These are phyloP conservation scores for Ceriagrion tenellum DNA, from an alignment of 2,888 invertebrate genomes.

Conservation along the genomic window DNA sequence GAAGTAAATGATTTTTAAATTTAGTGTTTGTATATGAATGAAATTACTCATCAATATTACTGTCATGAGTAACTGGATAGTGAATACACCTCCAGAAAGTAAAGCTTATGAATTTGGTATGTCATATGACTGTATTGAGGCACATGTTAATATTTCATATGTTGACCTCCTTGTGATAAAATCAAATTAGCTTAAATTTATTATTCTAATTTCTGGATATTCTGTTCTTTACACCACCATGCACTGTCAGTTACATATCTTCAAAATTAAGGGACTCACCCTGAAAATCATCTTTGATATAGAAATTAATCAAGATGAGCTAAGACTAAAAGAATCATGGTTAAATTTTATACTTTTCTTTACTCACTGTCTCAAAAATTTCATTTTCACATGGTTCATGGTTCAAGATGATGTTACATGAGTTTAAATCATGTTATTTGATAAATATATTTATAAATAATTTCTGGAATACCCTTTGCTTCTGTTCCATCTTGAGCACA, in stretches of 20 bases:
- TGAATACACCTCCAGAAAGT: no score
- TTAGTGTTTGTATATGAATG: no score
- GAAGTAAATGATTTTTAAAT: no score
- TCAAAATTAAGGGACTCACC: background rate
- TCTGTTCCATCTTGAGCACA: slow-evolving; percentile 51
- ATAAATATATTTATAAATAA: slow-evolving; percentile 65
- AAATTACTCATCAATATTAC: no score
- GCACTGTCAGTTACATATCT: background rate
- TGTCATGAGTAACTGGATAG: no score
- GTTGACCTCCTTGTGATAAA: no score
- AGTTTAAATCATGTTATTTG: slow-evolving; percentile 36
- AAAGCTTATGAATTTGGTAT: no score
- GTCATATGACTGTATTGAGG: no score
- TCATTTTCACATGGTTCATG: slow-evolving; percentile 58
- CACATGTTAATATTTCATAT: no score
- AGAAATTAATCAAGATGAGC: background rate
- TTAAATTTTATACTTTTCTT: slow-evolving; percentile 48
- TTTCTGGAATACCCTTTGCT: slow-evolving; percentile 52
- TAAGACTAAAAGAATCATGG: background rate
- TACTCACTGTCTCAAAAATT: slow-evolving; percentile 56
- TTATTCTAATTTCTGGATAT: no score
- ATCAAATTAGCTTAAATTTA: no score
- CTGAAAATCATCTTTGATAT: background rate
- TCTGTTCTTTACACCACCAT: no score
- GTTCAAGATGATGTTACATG: slow-evolving; percentile 61